Evolutionary conservation across 2,113 vertebrate species (phyloP).

Genomic region (Mobula birostris): DNA sequence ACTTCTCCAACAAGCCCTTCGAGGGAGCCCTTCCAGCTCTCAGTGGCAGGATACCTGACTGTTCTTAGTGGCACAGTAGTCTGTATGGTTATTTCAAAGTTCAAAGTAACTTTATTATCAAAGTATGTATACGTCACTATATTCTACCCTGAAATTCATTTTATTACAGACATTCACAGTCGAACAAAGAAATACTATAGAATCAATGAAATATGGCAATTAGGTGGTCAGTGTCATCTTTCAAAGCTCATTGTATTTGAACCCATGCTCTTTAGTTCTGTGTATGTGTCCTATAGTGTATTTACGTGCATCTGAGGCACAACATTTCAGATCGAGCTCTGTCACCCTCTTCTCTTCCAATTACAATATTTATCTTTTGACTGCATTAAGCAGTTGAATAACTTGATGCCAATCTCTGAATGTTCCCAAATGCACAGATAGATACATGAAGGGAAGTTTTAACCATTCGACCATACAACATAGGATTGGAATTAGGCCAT

Average conservation of each 20-base stretch:
- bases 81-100: too few species aligned
- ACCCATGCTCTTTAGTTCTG: not conserved
- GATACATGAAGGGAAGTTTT: not conserved
- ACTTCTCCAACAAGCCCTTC: not conserved
- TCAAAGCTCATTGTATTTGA: not conserved
- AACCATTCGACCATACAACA: not conserved
- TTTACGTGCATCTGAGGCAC: too few species aligned
- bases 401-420: not conserved
- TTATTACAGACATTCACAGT: too few species aligned
- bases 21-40: not conserved
- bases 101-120: too few species aligned
- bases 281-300: too few species aligned
- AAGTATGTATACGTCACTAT: too few species aligned
- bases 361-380: not conserved
- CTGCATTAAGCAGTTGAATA: not conserved
- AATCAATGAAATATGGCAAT: not conserved
- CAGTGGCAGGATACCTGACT: not conserved
- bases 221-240: not conserved
- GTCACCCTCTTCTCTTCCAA: not conserved
- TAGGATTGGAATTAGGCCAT: too few species aligned
- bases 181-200: too few species aligned
- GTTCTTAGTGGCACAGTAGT: not conserved
- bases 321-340: not conserved
- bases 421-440: not conserved
- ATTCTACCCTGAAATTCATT: too few species aligned